Evolutionary conservation across 2,113 vertebrate species (phyloP).

Genomic region (Petaurus breviceps): DNA sequence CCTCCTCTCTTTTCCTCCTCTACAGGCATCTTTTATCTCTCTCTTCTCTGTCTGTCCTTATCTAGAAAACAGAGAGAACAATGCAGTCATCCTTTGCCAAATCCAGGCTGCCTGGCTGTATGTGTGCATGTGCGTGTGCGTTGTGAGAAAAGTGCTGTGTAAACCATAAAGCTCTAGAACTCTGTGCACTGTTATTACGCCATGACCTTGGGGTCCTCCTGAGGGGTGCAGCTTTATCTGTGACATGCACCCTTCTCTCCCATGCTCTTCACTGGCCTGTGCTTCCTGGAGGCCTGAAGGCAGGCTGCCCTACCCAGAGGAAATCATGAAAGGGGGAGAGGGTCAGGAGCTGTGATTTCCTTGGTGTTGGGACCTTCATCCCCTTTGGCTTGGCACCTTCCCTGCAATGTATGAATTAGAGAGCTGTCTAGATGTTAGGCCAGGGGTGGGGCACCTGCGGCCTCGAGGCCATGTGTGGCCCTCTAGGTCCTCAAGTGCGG

Average conservation of each 20-base stretch:
- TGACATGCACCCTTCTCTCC: not conserved
- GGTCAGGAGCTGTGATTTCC: not conserved
- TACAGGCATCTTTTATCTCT: too few species aligned
- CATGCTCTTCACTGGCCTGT: not conserved
- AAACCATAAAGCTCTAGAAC: too few species aligned
- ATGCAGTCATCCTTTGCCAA: not conserved
- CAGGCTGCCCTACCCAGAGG: not conserved
- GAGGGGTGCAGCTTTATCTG: not conserved
- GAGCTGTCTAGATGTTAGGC: not conserved
- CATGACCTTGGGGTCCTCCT: not conserved
- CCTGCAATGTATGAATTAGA: not conserved
- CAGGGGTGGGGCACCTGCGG: too few species aligned
- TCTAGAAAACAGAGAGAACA: not conserved
- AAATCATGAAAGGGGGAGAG: not conserved
- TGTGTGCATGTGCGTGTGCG: not conserved
- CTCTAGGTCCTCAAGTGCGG: too few species aligned
- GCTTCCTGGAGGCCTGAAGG: not conserved
- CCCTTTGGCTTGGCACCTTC: not conserved
- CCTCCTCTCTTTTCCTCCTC: too few species aligned
- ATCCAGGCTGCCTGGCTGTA: not conserved
- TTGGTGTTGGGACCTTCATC: not conserved
- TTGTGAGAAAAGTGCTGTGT: not conserved
- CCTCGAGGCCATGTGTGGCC: too few species aligned
- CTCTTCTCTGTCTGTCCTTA: not conserved
- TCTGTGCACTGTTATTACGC: too few species aligned